These are phyloP conservation scores for Patella caerulea DNA, from an alignment of 2,888 invertebrate species.

Conservation along the genomic window DNA sequence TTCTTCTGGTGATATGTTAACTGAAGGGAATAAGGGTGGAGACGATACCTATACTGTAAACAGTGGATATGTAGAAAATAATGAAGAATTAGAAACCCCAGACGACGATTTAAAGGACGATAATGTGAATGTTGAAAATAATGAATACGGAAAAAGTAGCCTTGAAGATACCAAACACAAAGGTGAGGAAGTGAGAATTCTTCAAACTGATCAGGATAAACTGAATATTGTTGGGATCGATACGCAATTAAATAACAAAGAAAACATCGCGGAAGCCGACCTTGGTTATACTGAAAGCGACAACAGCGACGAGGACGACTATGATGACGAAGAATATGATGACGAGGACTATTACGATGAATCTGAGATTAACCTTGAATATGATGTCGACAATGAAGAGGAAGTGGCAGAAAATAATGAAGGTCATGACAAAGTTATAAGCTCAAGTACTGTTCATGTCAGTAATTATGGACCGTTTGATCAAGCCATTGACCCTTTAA, in stretches of 20 bases:
- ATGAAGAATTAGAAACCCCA: neutral
- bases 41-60: neutral
- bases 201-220: neutral
- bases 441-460: neutral
- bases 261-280: neutral
- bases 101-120: neutral
- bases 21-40: neutral
- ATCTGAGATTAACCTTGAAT: neutral
- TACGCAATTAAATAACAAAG: too few species aligned
- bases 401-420: slow-evolving; percentile 10
- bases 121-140: neutral
- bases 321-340: neutral
- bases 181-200: neutral
- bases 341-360: slow-evolving; percentile 15
- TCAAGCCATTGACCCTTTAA: too few species aligned
- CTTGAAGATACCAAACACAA: slow-evolving; percentile 16
- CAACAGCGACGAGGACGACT: slow-evolving; percentile 1
- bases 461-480: neutral
- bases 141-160: neutral
- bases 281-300: neutral
- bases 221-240: too few species aligned
- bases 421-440: slow-evolving; percentile 2
- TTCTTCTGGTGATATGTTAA: neutral
- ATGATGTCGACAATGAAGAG: neutral
- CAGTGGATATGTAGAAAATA: neutral